A percentile compares a stretch with the other conserved stretches of the same genome.
Evolutionary conservation across 2,797 vertebrate genomes (phyloP).

Genomic region (Karalla daura): DNA sequence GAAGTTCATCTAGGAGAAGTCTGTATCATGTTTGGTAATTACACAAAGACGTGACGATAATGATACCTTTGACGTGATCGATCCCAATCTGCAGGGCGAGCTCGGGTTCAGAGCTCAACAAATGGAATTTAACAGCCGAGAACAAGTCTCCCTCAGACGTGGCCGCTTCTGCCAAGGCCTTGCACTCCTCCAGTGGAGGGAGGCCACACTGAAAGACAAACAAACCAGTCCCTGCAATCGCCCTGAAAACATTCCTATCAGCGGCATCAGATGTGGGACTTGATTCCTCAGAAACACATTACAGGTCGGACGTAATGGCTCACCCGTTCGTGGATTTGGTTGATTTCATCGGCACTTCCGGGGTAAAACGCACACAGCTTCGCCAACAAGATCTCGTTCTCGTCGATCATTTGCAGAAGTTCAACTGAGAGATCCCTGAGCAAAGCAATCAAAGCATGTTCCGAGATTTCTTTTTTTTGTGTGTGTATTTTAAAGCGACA

Average conservation of each 20-base stretch:
- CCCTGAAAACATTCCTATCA: too few species aligned
- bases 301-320: neutral
- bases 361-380: constrained; percentile 94
- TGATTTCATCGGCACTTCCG: constrained; percentile 86
- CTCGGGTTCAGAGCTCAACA: constrained; percentile 92
- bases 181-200: constrained; percentile 88
- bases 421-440: constrained; percentile 91
- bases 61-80: constrained; percentile 89
- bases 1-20: neutral
- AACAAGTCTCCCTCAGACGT: constrained; percentile 83
- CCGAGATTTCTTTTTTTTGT: too few species aligned
- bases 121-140: constrained; percentile 88
- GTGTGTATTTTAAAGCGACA: neutral
- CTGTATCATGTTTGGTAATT: neutral
- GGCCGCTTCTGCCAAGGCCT: constrained; percentile 83
- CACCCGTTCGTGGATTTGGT: constrained; percentile 91
- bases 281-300: neutral
- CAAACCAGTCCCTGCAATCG: neutral
- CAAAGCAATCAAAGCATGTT: too few species aligned
- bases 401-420: constrained; percentile 91
- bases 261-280: too few species aligned
- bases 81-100: constrained; percentile 90
- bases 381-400: constrained; percentile 87
- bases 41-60: too few species aligned
- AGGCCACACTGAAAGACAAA: constrained; percentile 94